These are phyloP conservation scores for Cirrhinus mrigala DNA, from an alignment of 2,797 vertebrate genomes.

Conservation along the genomic window DNA sequence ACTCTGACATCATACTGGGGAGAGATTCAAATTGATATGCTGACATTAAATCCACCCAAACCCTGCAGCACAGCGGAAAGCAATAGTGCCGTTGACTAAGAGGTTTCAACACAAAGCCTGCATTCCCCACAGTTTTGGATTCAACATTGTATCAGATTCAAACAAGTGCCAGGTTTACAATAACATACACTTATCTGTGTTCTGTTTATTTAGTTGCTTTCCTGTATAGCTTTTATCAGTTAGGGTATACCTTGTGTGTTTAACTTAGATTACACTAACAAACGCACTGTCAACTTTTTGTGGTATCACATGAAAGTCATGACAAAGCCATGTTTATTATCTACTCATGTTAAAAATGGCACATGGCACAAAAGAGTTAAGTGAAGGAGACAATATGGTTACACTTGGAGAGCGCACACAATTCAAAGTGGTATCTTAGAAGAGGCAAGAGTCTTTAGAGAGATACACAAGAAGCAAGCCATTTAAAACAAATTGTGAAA, in stretches of 20 bases:
- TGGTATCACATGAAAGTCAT: not conserved
- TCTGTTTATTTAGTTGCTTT: slow-evolving; percentile 31
- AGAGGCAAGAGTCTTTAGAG: not conserved
- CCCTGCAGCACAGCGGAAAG: slow-evolving; percentile 1
- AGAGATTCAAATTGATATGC: slow-evolving; percentile 19
- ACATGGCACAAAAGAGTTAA: slow-evolving; percentile 60
- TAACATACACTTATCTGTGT: not conserved
- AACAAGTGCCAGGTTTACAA: slow-evolving; percentile 20
- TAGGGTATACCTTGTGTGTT: not conserved
- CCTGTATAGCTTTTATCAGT: not conserved
- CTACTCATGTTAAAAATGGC: slow-evolving; percentile 58
- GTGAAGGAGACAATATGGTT: not conserved
- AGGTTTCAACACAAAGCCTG: slow-evolving; percentile 14
- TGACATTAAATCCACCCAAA: slow-evolving; percentile 30
- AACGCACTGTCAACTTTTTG: not conserved
- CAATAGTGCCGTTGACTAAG: slow-evolving; percentile 13
- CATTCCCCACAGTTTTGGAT: slow-evolving; percentile 34
- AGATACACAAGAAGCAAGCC: slow-evolving; percentile 5
- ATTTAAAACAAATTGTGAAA: slow-evolving; percentile 9
- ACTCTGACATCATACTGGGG: slow-evolving; percentile 11
- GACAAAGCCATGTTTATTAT: slow-evolving; percentile 7
- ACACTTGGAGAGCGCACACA: not conserved
- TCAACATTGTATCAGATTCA: slow-evolving; percentile 30
- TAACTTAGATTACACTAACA: slow-evolving; percentile 5
- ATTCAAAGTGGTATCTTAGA: not conserved